These are phyloP conservation scores for Coracopsis vasa DNA, from an alignment of 2,113 vertebrate species.

Conservation along the genomic window DNA sequence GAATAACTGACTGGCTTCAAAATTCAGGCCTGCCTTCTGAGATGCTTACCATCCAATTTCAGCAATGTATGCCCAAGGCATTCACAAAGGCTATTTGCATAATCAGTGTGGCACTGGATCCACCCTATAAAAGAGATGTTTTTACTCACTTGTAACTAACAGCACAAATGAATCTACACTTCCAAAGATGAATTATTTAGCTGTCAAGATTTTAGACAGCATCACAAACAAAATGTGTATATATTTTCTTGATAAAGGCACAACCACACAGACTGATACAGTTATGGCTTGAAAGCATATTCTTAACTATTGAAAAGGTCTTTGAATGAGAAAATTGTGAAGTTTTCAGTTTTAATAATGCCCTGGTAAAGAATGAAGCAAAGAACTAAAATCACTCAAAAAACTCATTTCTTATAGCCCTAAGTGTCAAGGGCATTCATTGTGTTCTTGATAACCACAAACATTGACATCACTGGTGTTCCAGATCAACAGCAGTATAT, in stretches of 20 bases:
- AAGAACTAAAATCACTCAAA: conserved; percentile 66
- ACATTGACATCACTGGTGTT: conserved; percentile 43
- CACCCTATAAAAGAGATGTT: conserved; percentile 44
- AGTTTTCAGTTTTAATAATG: conserved; percentile 73
- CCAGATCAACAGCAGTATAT: conserved; percentile 51
- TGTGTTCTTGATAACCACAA: conserved; percentile 41
- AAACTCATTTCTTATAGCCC: conserved; percentile 32
- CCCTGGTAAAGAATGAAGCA: conserved; percentile 50
- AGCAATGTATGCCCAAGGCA: conserved; percentile 44
- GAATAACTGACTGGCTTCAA: conserved; percentile 3
- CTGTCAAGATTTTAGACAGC: conserved; percentile 71
- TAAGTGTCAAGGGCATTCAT: conserved; percentile 60
- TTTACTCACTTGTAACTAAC: conserved; percentile 45
- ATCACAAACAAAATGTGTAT: conserved; percentile 63
- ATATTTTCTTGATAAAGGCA: conserved; percentile 63
- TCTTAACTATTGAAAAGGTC: conserved; percentile 72
- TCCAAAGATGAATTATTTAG: conserved; percentile 69
- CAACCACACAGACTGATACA: conserved; percentile 57
- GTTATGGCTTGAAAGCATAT: conserved; percentile 71
- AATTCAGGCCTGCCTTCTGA: conserved; percentile 47
- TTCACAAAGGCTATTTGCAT: conserved; percentile 56
- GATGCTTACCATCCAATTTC: conserved; percentile 54
- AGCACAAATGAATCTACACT: conserved; percentile 45
- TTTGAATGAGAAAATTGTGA: conserved; percentile 68
- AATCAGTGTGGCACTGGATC: conserved; percentile 56